Evolutionary conservation across 2,888 invertebrate genomes (phyloP).

Genomic region (Strigamia crassipes): DNA sequence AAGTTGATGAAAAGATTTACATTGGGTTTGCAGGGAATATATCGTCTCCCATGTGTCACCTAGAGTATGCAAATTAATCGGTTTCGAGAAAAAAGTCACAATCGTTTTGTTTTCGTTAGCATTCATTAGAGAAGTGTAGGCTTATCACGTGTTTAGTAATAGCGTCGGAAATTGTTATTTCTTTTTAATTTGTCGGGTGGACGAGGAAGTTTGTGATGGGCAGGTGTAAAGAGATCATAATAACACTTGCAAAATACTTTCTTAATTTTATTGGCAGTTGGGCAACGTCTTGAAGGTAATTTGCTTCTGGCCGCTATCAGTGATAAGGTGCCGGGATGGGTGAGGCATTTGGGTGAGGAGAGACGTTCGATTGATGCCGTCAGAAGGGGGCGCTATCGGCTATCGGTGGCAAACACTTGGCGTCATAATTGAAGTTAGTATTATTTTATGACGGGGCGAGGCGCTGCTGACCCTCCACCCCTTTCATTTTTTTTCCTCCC

Average conservation of each 20-base stretch:
- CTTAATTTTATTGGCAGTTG: constrained; percentile 39
- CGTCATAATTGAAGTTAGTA: constrained; percentile 41
- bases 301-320: constrained; percentile 19
- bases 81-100: background rate
- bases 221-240: background rate
- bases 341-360: constrained; percentile 5
- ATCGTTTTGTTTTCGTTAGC: background rate
- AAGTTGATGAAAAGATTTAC: constrained; percentile 28
- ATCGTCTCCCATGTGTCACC: background rate
- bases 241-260: constrained; percentile 9
- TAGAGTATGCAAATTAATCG: background rate
- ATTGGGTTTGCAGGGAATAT: background rate
- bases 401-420: constrained; percentile 33
- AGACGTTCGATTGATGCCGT: constrained; percentile 33
- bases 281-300: constrained; percentile 34
- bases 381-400: constrained; percentile 33
- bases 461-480: constrained; percentile 7
- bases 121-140: too few species aligned
- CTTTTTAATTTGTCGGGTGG: background rate
- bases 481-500: background rate
- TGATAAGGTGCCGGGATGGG: constrained; percentile 21
- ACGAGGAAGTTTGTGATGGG: background rate
- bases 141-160: too few species aligned
- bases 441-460: constrained; percentile 32
- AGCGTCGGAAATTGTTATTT: background rate